Evolutionary conservation across 2,113 vertebrate species (phyloP).

Genomic region (Seriola dumerili): DNA sequence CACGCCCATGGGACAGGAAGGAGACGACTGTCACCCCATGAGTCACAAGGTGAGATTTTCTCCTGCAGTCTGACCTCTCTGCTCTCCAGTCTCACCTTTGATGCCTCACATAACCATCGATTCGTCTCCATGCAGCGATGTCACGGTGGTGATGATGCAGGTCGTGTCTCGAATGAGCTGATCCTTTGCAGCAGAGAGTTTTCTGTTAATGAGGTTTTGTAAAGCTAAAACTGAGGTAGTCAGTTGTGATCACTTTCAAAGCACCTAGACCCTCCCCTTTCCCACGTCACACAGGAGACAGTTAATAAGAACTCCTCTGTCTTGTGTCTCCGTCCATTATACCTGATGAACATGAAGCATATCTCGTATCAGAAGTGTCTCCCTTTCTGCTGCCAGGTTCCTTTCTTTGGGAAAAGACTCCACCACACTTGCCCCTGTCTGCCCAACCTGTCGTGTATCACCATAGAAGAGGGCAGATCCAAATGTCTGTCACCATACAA

Average conservation of each 20-base stretch:
- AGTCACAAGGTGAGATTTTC: conserved; percentile 90
- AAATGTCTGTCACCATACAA: conserved; percentile 87
- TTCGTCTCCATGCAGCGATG: neutral
- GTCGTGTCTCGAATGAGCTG: neutral
- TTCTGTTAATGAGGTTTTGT: neutral
- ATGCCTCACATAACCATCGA: neutral
- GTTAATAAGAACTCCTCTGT: neutral
- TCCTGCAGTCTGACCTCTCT: neutral
- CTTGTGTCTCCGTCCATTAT: neutral
- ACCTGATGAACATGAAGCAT: neutral
- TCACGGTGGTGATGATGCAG: neutral
- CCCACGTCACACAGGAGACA: neutral
- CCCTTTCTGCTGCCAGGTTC: conserved; percentile 85
- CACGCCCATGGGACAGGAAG: conserved; percentile 90
- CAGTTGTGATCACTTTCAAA: neutral
- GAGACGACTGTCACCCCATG: conserved; percentile 93
- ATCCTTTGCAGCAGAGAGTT: neutral
- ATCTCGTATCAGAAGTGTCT: neutral
- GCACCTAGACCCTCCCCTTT: neutral
- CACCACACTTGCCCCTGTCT: conserved; percentile 94
- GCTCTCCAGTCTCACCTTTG: neutral
- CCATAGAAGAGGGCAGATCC: conserved; percentile 82
- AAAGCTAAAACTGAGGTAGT: neutral
- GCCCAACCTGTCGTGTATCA: conserved; percentile 86
- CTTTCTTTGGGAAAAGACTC: conserved; percentile 89